Evolutionary conservation across 2,113 vertebrate species (phyloP).

Genomic region (Pardalotus punctatus): DNA sequence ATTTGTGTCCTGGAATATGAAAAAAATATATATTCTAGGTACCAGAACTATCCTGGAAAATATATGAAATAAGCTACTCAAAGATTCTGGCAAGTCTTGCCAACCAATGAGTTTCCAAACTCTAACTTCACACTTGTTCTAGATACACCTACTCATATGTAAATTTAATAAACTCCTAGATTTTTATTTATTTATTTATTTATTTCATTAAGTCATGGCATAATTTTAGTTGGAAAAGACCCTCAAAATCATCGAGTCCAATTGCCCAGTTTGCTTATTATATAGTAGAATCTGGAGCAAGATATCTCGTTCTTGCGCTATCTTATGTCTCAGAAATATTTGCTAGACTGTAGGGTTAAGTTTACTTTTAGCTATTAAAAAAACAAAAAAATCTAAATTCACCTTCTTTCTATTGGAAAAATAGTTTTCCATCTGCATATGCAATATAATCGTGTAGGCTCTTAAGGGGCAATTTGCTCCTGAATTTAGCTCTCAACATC

Average conservation of each 20-base stretch:
- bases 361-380: not conserved
- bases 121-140: not conserved
- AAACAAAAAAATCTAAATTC: not conserved
- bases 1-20: not conserved
- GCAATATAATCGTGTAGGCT: not conserved
- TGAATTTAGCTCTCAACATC: not conserved
- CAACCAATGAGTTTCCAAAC: not conserved
- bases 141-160: not conserved
- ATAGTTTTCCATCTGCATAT: not conserved
- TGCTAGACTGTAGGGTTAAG: not conserved
- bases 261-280: not conserved
- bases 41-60: not conserved
- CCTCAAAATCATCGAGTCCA: rapidly evolving
- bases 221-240: not conserved
- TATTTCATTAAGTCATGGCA: not conserved
- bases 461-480: not conserved
- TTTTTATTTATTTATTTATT: not conserved
- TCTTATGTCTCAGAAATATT: not conserved
- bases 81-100: not conserved
- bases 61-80: not conserved
- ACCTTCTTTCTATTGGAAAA: not conserved
- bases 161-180: not conserved
- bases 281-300: not conserved
- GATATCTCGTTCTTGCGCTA: not conserved
- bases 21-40: not conserved